These are phyloP conservation scores for Chionoecetes opilio DNA, from an alignment of 1,140 invertebrate species.

Conservation along the genomic window DNA sequence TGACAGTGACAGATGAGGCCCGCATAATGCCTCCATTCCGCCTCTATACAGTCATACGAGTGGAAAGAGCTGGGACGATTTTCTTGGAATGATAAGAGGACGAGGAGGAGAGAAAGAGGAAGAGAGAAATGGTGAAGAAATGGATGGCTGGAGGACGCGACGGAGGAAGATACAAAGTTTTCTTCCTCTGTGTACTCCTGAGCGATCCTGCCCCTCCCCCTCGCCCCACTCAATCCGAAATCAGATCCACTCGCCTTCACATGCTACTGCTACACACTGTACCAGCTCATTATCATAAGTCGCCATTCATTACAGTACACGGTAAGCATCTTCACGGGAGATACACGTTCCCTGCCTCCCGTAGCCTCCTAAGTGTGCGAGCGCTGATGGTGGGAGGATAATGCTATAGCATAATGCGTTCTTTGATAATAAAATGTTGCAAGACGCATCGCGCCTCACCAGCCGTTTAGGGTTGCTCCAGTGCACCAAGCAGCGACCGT, in stretches of 20 bases:
- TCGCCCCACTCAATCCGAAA: background rate
- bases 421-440: background rate
- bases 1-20: slow-evolving; percentile 2
- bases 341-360: background rate
- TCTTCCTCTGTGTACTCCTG: background rate
- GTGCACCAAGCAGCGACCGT: background rate
- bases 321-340: background rate
- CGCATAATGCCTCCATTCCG: slow-evolving; percentile 13
- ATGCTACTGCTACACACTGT: background rate
- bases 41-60: slow-evolving; percentile 6
- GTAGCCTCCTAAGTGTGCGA: background rate
- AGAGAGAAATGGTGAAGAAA: background rate
- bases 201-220: background rate
- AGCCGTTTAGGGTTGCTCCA: background rate
- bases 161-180: background rate
- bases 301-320: slow-evolving; percentile 17
- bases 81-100: background rate
- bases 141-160: background rate
- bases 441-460: background rate
- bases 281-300: background rate
- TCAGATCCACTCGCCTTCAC: background rate
- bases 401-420: background rate
- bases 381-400: background rate
- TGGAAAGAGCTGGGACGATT: background rate
- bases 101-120: background rate